Conservation (phyloP, 2,888 invertebrate species). For the Halocaridina rubra region DNA sequence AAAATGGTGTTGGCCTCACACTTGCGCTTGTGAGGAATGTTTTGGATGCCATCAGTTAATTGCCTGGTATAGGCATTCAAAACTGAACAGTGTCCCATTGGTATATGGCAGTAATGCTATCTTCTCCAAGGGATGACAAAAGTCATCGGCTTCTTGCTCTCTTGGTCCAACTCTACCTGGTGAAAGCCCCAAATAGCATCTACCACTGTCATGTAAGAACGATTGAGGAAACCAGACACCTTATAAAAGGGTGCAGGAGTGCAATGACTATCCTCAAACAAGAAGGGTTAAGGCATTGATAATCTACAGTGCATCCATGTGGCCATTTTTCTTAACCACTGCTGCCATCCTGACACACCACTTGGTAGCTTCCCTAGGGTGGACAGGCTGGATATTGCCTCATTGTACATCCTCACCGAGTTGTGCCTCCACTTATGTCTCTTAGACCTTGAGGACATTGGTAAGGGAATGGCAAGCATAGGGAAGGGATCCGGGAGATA, state of each 20-base stretch:
- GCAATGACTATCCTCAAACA: constrained; percentile 13
- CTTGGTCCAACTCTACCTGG: not conserved
- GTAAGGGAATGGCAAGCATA: no score
- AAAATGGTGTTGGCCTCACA: not conserved
- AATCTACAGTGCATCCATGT: not conserved
- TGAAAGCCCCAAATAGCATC: constrained; percentile 17
- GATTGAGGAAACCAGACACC: not conserved
- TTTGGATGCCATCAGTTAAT: constrained; percentile 2
- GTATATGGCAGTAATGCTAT: not conserved
- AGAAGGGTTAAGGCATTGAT: not conserved
- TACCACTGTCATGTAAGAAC: not conserved
- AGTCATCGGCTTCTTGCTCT: not conserved
- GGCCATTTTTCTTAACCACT: not conserved
- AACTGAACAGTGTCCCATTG: constrained; percentile 18
- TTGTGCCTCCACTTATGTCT: no score
- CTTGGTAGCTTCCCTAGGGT: not conserved
- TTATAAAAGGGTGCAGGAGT: constrained; percentile 5
- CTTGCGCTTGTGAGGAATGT: not conserved
- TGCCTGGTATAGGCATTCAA: constrained; percentile 7
- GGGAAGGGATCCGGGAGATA: no score
- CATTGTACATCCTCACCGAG: no score
- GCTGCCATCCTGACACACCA: constrained; percentile 21
- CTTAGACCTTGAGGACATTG: no score
- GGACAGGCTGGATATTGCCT: no score
- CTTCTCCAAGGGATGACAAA: not conserved